phyloP scores from a whole-genome alignment of 2,888 invertebrate species.

The Drosophila glabriapex region DNA sequence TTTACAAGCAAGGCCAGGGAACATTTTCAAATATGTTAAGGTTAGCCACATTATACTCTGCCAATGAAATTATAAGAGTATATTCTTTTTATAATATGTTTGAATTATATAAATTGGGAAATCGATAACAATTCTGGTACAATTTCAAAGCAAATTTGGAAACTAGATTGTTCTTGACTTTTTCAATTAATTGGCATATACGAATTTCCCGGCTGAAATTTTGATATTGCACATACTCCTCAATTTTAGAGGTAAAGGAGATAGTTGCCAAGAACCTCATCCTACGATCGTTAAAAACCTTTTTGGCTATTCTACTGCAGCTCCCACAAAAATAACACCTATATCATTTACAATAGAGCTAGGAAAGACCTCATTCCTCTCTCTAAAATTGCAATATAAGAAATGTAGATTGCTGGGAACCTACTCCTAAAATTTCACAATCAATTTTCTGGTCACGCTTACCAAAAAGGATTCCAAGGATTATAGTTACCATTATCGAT shows the following conservation, averaged over 20 bases:
- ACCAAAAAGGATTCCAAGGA: neutral
- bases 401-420: neutral
- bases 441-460: neutral
- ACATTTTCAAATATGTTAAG: neutral
- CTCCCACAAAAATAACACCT: neutral
- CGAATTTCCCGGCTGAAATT: neutral
- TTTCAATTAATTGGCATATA: neutral
- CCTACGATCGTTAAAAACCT: fast-evolving
- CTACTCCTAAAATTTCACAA: fast-evolving
- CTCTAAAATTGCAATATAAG: neutral
- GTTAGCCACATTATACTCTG: neutral
- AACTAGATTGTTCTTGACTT: neutral
- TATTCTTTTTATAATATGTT: neutral
- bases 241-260: too few relatives aligned
- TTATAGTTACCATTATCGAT: neutral
- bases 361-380: neutral
- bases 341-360: neutral
- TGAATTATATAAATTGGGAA: neutral
- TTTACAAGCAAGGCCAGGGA: neutral
- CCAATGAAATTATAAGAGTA: neutral
- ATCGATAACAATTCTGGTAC: neutral
- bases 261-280: neutral
- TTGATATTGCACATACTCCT: neutral
- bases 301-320: neutral
- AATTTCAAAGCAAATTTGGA: neutral